A percentile compares a stretch with the other conserved stretches of the same genome.
Evolutionary conservation across 2,888 invertebrate species (phyloP).

Genomic region (Mythimna impura): DNA sequence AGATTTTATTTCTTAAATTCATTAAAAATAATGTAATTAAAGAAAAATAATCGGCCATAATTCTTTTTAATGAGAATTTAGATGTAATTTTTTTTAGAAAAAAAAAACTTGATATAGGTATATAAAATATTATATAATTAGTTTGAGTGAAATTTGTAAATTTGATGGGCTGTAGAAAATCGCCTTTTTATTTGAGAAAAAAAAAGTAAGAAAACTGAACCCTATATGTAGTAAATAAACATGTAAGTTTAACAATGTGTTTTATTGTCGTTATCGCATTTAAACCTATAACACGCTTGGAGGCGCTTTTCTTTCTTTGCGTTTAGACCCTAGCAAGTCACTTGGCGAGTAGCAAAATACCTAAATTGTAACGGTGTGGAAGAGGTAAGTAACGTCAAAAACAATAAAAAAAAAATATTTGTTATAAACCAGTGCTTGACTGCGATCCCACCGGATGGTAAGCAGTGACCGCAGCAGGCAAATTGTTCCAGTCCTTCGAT

Average conservation of each 20-base stretch:
- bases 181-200: slow-evolving; percentile 77
- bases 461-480: too few relatives aligned
- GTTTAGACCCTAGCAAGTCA: too few relatives aligned
- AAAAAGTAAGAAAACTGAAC: slow-evolving; percentile 71
- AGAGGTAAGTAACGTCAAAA: too few relatives aligned
- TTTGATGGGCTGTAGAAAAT: slow-evolving; percentile 79
- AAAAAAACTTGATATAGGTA: slow-evolving; percentile 59
- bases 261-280: slow-evolving; percentile 63
- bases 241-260: slow-evolving; percentile 81
- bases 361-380: too few relatives aligned
- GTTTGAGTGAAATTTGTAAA: slow-evolving; percentile 67
- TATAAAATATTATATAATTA: slow-evolving; percentile 60
- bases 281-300: too few relatives aligned
- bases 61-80: slow-evolving; percentile 73
- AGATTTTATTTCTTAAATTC: slow-evolving; percentile 42
- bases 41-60: slow-evolving; percentile 73
- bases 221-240: slow-evolving; percentile 88
- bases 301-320: too few relatives aligned
- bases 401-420: too few relatives aligned
- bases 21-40: slow-evolving; percentile 54
- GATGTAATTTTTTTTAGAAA: slow-evolving; percentile 78
- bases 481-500: too few relatives aligned
- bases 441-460: too few relatives aligned
- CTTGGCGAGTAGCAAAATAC: too few relatives aligned
- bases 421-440: too few relatives aligned